A percentile compares a stretch with the other conserved stretches of the same genome.
These are phyloP conservation scores for Garrulus glandarius DNA, from an alignment of 2,797 vertebrate species.

Conservation along the genomic window DNA sequence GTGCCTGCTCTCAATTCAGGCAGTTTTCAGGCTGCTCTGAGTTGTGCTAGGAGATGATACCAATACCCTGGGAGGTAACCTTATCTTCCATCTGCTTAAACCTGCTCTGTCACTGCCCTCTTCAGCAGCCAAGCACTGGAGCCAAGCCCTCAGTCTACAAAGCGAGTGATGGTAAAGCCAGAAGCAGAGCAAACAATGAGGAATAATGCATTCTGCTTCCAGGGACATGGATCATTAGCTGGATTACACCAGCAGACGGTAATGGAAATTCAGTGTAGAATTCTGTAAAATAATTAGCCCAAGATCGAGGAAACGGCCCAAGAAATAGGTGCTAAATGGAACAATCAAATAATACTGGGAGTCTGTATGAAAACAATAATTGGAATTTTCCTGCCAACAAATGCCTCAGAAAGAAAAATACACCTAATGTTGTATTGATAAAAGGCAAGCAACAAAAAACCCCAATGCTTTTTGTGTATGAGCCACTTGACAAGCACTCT, in stretches of 20 bases:
- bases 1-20: background rate
- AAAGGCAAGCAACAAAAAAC: background rate
- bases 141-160: background rate
- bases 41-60: background rate
- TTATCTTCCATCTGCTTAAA: background rate
- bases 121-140: background rate
- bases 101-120: background rate
- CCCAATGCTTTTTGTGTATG: background rate
- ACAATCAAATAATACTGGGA: background rate
- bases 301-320: background rate
- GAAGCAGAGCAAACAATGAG: constrained; percentile 34
- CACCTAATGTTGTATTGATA: background rate
- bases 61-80: background rate
- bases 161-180: background rate
- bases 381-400: background rate
- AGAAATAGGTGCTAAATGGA: constrained; percentile 18
- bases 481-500: background rate
- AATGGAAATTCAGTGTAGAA: constrained; percentile 26
- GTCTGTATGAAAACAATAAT: background rate
- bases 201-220: constrained; percentile 37
- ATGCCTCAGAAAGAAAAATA: background rate
- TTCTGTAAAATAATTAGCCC: constrained; percentile 35
- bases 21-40: background rate
- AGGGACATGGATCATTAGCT: constrained; percentile 46
- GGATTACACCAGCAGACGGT: constrained; percentile 34